Base-by-base conservation (phyloP, 2,888 invertebrate species). In the Oscheius onirici region DNA sequence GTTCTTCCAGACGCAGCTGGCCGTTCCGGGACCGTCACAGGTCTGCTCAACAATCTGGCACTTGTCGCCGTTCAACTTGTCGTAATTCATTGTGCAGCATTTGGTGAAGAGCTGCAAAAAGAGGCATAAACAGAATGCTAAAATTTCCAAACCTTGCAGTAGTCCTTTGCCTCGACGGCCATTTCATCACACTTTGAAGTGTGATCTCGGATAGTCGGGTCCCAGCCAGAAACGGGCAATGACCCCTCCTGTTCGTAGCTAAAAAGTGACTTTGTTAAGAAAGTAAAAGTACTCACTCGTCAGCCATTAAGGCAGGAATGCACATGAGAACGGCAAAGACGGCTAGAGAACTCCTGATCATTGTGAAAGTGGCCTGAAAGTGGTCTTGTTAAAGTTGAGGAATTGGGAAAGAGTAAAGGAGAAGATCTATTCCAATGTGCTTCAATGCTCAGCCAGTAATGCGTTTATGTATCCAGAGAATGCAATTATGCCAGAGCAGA, bases 11-110 rank as follows among this genome's bases (percentile, higher is more conserved):
- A 75, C 65, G 60, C 76, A 78, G 17, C 41, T 46, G 41, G 73
- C 72, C 5, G 57, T 17, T 34, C 72, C 72, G 20, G 34, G 55
- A 1, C 41, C 52, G 3, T 52, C 34, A 49, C 78, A 78, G 13
- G 54, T 66, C 6, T 54, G 41, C 22, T 67, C 67, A 17, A 73
- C 72, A 11, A 60, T 41, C 49, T 78, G 76, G 67, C 78, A 78
- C 60, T 73, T 76, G 65, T 78, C 78, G 22, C 78, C 78, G 61
- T 78, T 78, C 54, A 73, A 43, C 11, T 71, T 74, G 57, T 78
- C 78, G 66, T 74, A 76, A 8, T 60, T 34, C 22, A 15, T 61
- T 17, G 67, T 57, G 55, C 78, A 78, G 69, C 78, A 78, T 8
- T 20, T 54, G 2, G 15, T 11, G 69, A 76, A 78, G 20, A 67